Evolutionary conservation across 1,140 invertebrate species (phyloP).

Genomic region (Pentalonia nigronervosa): DNA sequence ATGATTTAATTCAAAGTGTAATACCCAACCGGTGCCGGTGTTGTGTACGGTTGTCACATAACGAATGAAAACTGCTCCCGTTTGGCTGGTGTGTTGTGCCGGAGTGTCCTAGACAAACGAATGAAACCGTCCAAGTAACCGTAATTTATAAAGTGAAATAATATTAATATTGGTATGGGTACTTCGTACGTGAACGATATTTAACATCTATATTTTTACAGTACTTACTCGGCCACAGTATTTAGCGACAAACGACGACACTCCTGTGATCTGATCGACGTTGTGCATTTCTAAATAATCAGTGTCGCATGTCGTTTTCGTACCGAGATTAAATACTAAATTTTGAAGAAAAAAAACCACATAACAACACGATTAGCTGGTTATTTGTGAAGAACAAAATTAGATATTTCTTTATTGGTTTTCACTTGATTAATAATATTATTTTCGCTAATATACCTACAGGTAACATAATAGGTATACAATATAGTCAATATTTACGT

Average conservation of each 20-base stretch:
- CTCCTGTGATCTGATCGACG: background rate
- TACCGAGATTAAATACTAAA: background rate
- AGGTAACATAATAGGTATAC: no score
- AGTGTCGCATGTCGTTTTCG: background rate
- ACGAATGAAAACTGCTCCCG: conserved; percentile 29
- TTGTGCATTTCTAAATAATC: conserved; percentile 27
- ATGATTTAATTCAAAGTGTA: background rate
- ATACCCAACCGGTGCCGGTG: background rate
- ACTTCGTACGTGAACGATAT: background rate
- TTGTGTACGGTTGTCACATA: conserved; percentile 17
- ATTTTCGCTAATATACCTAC: background rate
- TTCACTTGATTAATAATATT: background rate
- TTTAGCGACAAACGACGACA: conserved; percentile 41
- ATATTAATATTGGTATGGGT: background rate
- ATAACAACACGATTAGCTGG: background rate
- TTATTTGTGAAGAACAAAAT: background rate
- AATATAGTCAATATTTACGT: no score
- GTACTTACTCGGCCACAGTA: conserved; percentile 26
- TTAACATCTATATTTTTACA: background rate
- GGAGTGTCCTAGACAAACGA: conserved; percentile 1
- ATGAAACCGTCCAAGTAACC: background rate
- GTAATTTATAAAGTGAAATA: background rate
- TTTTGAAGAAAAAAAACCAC: background rate
- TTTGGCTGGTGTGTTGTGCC: background rate
- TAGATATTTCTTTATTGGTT: background rate